Evolutionary conservation across 2,113 vertebrate species (phyloP).

Genomic region (Pogonocichla stellata): DNA sequence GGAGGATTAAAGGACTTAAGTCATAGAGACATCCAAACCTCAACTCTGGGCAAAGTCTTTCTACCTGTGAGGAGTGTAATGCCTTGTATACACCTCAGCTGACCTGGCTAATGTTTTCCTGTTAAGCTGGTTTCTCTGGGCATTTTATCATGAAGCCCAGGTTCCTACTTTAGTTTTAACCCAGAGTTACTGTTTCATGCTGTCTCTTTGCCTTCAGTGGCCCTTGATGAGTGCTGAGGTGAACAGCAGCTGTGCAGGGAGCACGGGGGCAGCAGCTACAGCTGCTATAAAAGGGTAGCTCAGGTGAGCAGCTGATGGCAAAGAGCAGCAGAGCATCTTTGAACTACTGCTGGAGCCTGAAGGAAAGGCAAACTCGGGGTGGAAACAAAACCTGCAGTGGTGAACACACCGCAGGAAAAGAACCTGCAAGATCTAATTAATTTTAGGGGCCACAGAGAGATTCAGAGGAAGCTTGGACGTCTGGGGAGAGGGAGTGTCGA

Average conservation of each 20-base stretch:
- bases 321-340: neutral
- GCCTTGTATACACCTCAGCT: neutral
- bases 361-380: neutral
- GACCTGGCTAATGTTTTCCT: neutral
- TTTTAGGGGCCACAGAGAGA: neutral
- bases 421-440: conserved; percentile 1
- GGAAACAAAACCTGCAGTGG: neutral
- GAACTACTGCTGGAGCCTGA: neutral
- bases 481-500: neutral
- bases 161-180: neutral
- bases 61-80: neutral
- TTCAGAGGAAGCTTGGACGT: neutral
- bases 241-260: neutral
- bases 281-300: neutral
- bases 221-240: neutral
- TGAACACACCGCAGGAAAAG: neutral
- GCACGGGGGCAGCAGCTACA: neutral
- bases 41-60: neutral
- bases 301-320: neutral
- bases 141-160: neutral
- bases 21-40: neutral
- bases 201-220: neutral
- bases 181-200: neutral
- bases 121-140: neutral
- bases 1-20: neutral